Percentiles rank a stretch among this genome's conserved stretches.
Conservation (phyloP, 2,113 vertebrate genomes). For the Laticauda colubrina region DNA sequence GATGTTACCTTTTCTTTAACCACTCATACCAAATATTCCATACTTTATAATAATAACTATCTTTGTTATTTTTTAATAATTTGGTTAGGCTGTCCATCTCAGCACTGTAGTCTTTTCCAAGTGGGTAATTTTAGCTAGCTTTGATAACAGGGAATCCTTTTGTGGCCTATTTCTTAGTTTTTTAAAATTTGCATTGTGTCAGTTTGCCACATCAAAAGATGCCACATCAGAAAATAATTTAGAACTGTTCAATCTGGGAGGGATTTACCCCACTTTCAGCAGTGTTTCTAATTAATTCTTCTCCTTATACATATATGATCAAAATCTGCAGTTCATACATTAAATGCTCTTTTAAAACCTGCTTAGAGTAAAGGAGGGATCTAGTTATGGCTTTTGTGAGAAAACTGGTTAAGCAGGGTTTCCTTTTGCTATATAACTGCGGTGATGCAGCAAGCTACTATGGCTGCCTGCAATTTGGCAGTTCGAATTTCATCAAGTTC, state of each 20-base stretch:
- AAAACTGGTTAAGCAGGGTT: neutral
- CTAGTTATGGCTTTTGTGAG: neutral
- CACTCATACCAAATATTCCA: no score
- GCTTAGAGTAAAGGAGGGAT: neutral
- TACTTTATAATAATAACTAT: no score
- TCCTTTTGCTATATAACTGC: neutral
- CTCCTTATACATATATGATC: neutral
- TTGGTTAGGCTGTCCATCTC: no score
- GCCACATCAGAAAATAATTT: neutral
- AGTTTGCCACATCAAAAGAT: slow-evolving; percentile 20
- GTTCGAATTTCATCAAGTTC: no score
- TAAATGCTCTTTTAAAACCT: neutral
- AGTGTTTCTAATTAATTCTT: neutral
- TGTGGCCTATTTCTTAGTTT: neutral
- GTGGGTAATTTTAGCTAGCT: neutral
- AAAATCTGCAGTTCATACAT: no score
- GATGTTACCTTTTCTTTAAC: no score
- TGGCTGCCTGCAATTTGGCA: no score
- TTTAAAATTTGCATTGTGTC: neutral
- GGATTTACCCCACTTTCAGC: neutral
- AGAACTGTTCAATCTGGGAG: neutral
- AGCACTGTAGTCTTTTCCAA: neutral
- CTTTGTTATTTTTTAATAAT: no score
- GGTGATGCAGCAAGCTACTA: no score
- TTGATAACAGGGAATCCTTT: neutral